phyloP scores from a whole-genome alignment of 1,140 invertebrate genomes.

The Tetragnatha versicolor region DNA sequence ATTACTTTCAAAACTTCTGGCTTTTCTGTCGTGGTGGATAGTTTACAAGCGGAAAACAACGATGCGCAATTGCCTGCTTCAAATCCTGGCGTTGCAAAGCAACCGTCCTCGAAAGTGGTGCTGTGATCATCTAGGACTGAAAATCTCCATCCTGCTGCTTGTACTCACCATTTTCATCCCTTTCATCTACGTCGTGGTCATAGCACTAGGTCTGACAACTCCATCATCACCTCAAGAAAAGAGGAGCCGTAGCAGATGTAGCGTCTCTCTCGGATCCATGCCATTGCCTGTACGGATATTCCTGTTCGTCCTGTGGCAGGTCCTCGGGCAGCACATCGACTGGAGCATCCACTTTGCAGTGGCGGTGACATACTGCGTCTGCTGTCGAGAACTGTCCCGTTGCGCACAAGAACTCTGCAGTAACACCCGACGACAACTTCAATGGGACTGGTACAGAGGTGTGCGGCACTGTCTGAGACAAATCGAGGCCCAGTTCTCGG shows the following conservation, averaged over 20 bases:
- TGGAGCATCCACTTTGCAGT: constrained; percentile 10
- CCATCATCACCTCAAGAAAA: no score
- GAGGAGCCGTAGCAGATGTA: no score
- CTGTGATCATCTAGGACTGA: not conserved
- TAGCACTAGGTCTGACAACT: no score
- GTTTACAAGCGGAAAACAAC: not conserved
- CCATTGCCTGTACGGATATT: no score
- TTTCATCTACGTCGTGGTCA: no score
- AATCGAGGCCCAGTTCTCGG: not conserved
- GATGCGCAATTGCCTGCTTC: not conserved
- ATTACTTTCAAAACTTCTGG: not conserved
- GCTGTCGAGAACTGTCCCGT: not conserved
- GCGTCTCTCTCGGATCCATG: no score
- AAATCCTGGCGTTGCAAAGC: not conserved
- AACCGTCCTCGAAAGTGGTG: not conserved
- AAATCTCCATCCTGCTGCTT: not conserved
- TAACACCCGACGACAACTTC: no score
- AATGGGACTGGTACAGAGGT: not conserved
- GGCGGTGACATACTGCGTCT: not conserved
- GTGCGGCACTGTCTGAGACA: not conserved
- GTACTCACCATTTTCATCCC: not conserved
- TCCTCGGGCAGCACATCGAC: not conserved
- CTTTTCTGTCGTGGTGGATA: not conserved
- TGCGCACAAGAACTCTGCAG: no score
- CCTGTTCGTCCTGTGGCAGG: no score